A percentile compares a stretch with the other conserved stretches of the same genome.
Conservation (phyloP, 2,797 vertebrate species). For the Parambassis ranga region DNA sequence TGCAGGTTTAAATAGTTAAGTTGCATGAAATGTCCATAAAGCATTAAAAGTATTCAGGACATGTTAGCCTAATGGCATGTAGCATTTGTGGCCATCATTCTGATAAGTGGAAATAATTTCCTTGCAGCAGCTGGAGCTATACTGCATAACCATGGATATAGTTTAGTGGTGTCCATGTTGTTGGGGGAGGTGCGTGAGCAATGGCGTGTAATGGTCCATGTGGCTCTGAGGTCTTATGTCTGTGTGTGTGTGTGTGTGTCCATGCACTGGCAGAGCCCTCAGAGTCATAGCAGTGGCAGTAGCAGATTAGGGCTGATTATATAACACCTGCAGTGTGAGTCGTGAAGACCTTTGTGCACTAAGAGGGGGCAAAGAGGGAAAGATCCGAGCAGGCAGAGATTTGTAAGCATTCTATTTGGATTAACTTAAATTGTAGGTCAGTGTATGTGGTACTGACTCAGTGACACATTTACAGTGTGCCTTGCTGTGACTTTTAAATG, state of each 20-base stretch:
- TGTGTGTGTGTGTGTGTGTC: conserved; percentile 27
- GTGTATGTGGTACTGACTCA: conserved; percentile 1
- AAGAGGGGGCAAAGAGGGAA: conserved; percentile 5
- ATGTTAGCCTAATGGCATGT: not conserved
- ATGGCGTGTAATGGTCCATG: conserved; percentile 49
- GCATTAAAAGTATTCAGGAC: not conserved
- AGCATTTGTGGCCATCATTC: not conserved
- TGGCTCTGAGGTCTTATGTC: too few relatives aligned
- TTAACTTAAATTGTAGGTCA: conserved; percentile 61
- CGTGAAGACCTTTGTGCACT: conserved; percentile 40
- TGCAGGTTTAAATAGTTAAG: not conserved
- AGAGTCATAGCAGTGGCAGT: conserved; percentile 13
- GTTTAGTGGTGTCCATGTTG: conserved; percentile 42
- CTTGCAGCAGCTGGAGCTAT: conserved; percentile 18
- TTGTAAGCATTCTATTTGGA: conserved; percentile 36
- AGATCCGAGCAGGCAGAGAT: conserved; percentile 47
- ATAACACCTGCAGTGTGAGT: conserved; percentile 48
- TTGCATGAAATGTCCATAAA: not conserved
- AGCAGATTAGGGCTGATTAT: conserved; percentile 60
- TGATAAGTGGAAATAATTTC: too few relatives aligned
- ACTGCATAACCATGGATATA: conserved; percentile 20
- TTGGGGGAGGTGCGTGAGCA: conserved; percentile 33
- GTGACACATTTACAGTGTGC: conserved; percentile 12
- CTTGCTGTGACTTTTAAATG: conserved; percentile 1
- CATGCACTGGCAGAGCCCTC: conserved; percentile 15